Percentiles rank a stretch among this genome's conserved stretches.
These are phyloP conservation scores for Aphodius sticticus DNA, from an alignment of 2,888 invertebrate genomes.

Conservation along the genomic window DNA sequence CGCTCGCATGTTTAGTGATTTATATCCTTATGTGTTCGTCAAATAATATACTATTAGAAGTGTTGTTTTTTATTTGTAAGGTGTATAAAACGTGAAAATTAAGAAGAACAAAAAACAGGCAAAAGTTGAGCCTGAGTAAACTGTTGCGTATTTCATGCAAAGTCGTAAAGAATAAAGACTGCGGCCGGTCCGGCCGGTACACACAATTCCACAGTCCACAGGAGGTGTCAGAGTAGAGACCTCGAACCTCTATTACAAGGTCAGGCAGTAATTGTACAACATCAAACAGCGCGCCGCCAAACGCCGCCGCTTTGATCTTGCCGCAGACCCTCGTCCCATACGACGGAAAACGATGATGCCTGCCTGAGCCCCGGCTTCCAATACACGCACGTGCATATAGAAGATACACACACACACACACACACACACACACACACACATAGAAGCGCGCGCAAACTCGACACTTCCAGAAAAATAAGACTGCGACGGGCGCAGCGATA, in stretches of 20 bases:
- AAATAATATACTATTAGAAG: too few relatives aligned
- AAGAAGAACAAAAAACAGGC: background rate
- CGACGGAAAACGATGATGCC: background rate
- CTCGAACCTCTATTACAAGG: slow-evolving; percentile 46
- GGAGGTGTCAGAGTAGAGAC: slow-evolving; percentile 48
- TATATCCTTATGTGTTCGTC: too few relatives aligned
- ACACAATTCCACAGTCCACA: slow-evolving; percentile 29
- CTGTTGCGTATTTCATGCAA: slow-evolving; percentile 22
- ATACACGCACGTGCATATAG: background rate
- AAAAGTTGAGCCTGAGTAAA: slow-evolving; percentile 8
- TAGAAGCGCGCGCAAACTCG: background rate
- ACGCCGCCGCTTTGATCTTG: slow-evolving; percentile 46
- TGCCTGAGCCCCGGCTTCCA: background rate
- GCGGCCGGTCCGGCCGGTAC: slow-evolving; percentile 32
- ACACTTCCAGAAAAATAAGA: background rate
- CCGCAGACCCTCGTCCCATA: slow-evolving; percentile 38
- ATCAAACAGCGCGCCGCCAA: slow-evolving; percentile 46
- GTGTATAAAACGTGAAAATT: too few relatives aligned
- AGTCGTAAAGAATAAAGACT: slow-evolving; percentile 37
- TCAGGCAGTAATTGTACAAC: slow-evolving; percentile 50
- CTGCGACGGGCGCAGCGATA: background rate
- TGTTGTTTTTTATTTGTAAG: too few relatives aligned
- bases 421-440: background rate
- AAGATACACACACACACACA: background rate
- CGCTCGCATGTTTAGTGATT: too few relatives aligned